Evolutionary conservation across 2,888 invertebrate species (phyloP), one percentile per base, ranked within the genome.

Genomic region (Ornithoptera priamus): DNA sequence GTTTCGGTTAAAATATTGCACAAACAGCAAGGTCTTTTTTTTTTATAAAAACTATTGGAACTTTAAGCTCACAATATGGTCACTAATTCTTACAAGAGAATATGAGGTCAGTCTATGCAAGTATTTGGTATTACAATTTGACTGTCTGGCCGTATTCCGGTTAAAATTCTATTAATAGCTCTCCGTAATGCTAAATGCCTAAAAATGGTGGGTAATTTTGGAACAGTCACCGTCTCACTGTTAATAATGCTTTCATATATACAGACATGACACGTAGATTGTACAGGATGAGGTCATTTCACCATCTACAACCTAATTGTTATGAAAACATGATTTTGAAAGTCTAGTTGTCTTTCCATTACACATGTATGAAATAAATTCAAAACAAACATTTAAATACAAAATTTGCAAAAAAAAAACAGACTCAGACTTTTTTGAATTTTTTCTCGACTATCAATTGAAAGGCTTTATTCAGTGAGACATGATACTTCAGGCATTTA

Each of bases 21-120:
- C 59, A 46, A 36, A 50, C 58, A 58, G 66, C 64, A 68, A 66
- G 65, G 30, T 30, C 30, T 30, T 30, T 30, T 58, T 58, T 15
- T 20, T 69, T 30, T 53, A 62, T 68, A 68, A 71, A 71, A 69
- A 65, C 68, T 70, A 70, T 17, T 46, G 66, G 62, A 71, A 62
- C 68, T 65, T 65, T 72, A 72, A 75, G 72, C 72, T 75, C 72
- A 69, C 71, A 74, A 74, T 75, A 75, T 73, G 74, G 72, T 75
- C 72, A 64, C 62, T 76, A 72, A 70, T 67, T 65, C 67, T 74
- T 74, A 73, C 39, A 58, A 62, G 67, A 71, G 68, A 71, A 69
- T 65, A 30, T 68, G 67, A 70, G 70, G 68, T 65, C 68, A 68
- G 68, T 68, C 67, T 67, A 69, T 62, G 58, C 62, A 72, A 65